Base-by-base conservation (phyloP, 2,113 vertebrate species). In the Scomber japonicus region DNA sequence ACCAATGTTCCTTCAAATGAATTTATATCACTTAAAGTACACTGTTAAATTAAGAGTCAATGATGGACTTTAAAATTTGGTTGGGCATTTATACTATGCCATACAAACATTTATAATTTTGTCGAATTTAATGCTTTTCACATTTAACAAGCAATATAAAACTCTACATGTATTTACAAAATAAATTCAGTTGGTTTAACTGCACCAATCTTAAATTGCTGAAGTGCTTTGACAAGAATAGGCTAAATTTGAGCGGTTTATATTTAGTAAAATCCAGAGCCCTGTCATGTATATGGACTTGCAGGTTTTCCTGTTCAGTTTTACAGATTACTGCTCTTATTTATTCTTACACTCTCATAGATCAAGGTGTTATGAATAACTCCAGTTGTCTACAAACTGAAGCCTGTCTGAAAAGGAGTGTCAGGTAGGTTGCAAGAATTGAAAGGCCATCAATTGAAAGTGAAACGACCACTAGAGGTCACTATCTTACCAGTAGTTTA, bases 401-500 rank as follows among this genome's bases (percentile, higher is more conserved):
- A 40, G 1, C n/a, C 45, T 30, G 6, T 27, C 3, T 66, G 10
- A 17, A 13, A 63, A 55, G 11, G 24, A 27, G 3, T 3, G 24
- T 27, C 24, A 27, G 3, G 24, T 27, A 27, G 24, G 3, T 27
- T 27, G 24, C 24, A 46, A 8, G 0, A 75, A 27, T 35, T 35
- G 3, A 3, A 59, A n/a, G 19, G 11, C 14, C 10, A 13, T 19
- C 17, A 1, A 65, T 11, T 59, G 53, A 27, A 4, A 9, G 6
- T 66, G 14, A 14, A 63, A 53, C 73, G 2, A 4, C 67, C 85
- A 75, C 68, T 78, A 78, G 81, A 81, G 31, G 81, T 66, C 85
- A 27, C 24, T 31, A 16, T 19, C 9, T 48, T 4, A 54, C 49
- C 35, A 40, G 35, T 27, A 15, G 10, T 17, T 21, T 2, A 9